These are phyloP conservation scores for Siniperca undulata DNA, from an alignment of 2,797 vertebrate genomes.

Conservation along the genomic window DNA sequence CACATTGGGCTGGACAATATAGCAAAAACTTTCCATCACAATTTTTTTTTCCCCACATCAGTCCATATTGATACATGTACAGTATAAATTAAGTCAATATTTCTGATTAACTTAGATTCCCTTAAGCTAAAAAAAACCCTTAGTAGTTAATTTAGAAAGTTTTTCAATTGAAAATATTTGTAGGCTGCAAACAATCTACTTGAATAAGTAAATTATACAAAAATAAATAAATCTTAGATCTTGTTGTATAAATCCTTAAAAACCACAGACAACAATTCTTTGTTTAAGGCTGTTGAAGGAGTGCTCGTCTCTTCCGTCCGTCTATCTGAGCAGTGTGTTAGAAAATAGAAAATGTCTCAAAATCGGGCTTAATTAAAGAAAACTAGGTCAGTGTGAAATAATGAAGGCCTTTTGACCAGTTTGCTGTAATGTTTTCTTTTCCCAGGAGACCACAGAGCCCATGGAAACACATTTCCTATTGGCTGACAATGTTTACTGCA, in stretches of 20 bases:
- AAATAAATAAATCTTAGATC: background rate
- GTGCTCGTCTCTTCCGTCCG: too few relatives aligned
- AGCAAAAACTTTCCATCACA: too few relatives aligned
- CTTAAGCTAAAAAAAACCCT: background rate
- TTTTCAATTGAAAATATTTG: background rate
- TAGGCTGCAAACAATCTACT: background rate
- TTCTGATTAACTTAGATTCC: background rate
- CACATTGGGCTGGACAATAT: too few relatives aligned
- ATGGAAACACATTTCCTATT: constrained; percentile 97
- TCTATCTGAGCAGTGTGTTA: background rate
- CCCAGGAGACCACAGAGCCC: constrained; percentile 91
- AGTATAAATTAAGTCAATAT: background rate
- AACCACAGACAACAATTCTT: too few relatives aligned
- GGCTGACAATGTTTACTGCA: constrained; percentile 98
- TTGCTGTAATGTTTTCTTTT: background rate
- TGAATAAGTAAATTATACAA: background rate
- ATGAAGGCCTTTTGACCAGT: background rate
- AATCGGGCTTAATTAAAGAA: background rate
- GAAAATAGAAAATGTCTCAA: background rate
- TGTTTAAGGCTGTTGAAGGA: background rate
- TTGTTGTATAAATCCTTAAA: background rate
- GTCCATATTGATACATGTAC: too few relatives aligned
- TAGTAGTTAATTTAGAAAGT: background rate
- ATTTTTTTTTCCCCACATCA: too few relatives aligned
- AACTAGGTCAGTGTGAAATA: too few relatives aligned